phyloP scores from a whole-genome alignment of 2,888 invertebrate genomes.

The Lingula anatina region DNA sequence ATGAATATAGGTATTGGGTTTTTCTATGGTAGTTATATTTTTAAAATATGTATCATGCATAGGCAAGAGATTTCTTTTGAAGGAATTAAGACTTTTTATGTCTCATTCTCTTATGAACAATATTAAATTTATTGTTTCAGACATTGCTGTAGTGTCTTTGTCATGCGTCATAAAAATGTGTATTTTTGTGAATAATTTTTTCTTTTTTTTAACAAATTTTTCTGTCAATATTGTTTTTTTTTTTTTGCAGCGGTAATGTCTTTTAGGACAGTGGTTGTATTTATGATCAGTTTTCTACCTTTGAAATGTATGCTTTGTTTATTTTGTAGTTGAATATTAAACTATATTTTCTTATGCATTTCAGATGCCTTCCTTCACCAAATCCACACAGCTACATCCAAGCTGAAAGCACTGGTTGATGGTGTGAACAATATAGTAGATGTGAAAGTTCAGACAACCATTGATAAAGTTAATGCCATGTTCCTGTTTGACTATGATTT shows the following conservation, averaged over 20 bases:
- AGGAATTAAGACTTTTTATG: too few species aligned
- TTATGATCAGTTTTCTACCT: too few species aligned
- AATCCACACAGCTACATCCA: slow-evolving; percentile 41
- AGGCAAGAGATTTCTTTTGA: too few species aligned
- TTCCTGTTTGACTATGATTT: slow-evolving; percentile 43
- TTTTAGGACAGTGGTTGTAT: too few species aligned
- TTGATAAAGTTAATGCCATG: slow-evolving; percentile 38
- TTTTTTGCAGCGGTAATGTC: slow-evolving; percentile 7
- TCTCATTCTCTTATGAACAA: neutral
- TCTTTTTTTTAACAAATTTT: too few species aligned
- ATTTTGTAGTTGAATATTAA: too few species aligned
- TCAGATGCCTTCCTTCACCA: slow-evolving; percentile 51
- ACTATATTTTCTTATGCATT: too few species aligned
- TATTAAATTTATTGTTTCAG: neutral
- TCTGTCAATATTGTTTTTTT: slow-evolving; percentile 3
- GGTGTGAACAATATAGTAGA: slow-evolving; percentile 39
- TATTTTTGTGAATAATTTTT: too few species aligned
- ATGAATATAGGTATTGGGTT: slow-evolving; percentile 48
- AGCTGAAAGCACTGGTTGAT: slow-evolving; percentile 33
- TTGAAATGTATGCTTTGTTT: too few species aligned
- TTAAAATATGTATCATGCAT: neutral
- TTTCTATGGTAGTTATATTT: neutral
- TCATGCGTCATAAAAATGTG: too few species aligned
- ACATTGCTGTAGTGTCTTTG: too few species aligned
- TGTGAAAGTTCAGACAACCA: slow-evolving; percentile 32